Evolutionary conservation across 2,113 vertebrate species (phyloP).

Genomic region (Uropsilus gracilis): DNA sequence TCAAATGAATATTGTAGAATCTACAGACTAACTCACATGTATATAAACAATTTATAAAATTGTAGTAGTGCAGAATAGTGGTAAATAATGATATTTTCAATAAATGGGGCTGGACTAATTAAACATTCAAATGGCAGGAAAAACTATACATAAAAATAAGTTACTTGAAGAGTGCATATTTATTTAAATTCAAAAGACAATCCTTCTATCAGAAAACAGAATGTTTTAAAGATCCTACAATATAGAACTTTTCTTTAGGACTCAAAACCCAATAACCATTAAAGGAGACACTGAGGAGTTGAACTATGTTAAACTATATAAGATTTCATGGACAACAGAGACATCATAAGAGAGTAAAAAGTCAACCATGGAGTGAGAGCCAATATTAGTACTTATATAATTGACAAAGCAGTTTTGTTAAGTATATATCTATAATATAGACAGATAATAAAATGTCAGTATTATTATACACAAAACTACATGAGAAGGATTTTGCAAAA

Average conservation of each 20-base stretch:
- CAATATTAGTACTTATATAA: neutral
- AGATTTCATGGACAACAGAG: neutral
- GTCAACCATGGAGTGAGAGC: neutral
- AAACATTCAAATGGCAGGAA: neutral
- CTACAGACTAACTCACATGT: neutral
- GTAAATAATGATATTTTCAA: neutral
- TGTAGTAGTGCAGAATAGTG: neutral
- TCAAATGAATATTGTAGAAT: neutral
- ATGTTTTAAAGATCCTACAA: neutral
- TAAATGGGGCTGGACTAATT: neutral
- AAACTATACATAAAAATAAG: neutral
- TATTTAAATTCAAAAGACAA: neutral
- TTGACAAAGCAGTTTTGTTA: neutral
- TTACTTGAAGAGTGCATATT: neutral
- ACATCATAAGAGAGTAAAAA: neutral
- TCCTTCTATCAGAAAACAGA: neutral
- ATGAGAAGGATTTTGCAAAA: neutral
- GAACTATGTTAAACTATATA: neutral
- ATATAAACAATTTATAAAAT: neutral
- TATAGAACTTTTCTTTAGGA: neutral
- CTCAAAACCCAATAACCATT: neutral
- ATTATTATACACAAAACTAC: neutral
- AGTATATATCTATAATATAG: neutral
- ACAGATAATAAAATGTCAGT: neutral
- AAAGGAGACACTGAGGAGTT: neutral